Evolutionary conservation across 2,797 vertebrate species (phyloP).

Genomic region (Iguana delicatissima): DNA sequence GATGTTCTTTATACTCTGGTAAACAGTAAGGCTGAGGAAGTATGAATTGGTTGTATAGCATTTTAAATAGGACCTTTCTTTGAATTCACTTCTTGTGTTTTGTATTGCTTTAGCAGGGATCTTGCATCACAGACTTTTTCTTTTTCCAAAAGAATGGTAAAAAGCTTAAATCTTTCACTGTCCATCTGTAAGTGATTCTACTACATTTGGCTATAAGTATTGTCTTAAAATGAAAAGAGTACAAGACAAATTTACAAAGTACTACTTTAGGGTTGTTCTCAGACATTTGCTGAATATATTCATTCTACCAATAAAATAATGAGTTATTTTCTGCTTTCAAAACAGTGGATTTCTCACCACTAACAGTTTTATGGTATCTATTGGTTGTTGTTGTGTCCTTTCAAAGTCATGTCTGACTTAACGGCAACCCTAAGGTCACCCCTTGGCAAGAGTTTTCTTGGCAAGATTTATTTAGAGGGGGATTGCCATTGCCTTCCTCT

Average conservation of each 20-base stretch:
- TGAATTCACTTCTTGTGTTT: neutral
- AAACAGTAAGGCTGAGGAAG: neutral
- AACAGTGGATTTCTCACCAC: slow-evolving; percentile 18
- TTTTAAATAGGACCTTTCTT: neutral
- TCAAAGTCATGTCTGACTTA: too few species aligned
- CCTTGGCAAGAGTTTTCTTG: too few species aligned
- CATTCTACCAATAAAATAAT: slow-evolving; percentile 50
- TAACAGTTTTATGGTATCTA: slow-evolving; percentile 34
- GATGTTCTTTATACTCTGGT: neutral
- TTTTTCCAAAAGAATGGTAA: slow-evolving; percentile 24
- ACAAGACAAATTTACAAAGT: slow-evolving; percentile 25
- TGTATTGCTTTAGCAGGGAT: neutral
- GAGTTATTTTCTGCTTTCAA: slow-evolving; percentile 56
- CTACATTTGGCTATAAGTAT: slow-evolving; percentile 39
- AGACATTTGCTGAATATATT: slow-evolving; percentile 19
- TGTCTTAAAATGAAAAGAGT: slow-evolving; percentile 59
- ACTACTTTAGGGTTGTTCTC: slow-evolving; percentile 41
- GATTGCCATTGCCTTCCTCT: too few species aligned
- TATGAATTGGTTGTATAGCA: neutral
- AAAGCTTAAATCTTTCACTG: neutral
- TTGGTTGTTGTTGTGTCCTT: slow-evolving; percentile 20
- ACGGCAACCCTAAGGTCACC: too few species aligned
- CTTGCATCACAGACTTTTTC: neutral
- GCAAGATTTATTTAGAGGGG: too few species aligned
- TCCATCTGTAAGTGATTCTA: slow-evolving; percentile 43